Conservation (phyloP, 2,113 vertebrate genomes). For the Melanostigma gelatinosum region DNA sequence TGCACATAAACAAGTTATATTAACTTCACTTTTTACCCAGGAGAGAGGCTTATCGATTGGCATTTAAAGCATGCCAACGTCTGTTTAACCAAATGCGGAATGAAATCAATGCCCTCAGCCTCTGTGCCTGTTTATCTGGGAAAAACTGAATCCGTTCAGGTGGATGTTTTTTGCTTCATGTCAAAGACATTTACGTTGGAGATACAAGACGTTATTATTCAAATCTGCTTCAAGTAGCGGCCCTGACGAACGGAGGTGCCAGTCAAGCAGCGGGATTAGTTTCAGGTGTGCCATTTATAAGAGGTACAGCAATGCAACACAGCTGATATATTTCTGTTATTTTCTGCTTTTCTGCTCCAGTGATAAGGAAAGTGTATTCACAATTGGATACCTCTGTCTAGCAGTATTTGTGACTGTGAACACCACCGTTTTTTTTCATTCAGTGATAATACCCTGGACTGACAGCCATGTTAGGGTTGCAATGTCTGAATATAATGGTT, state of each 20-base stretch:
- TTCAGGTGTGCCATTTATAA: conserved; percentile 54
- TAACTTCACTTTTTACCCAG: conserved; percentile 35
- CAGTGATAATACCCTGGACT: conserved; percentile 39
- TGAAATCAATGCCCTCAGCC: conserved; percentile 57
- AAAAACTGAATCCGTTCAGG: conserved; percentile 38
- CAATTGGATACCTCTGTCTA: conserved; percentile 42
- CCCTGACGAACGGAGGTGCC: conserved; percentile 57
- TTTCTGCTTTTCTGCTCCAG: conserved; percentile 23
- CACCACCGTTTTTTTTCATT: background rate
- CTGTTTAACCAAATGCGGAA: conserved; percentile 57
- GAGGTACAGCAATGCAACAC: conserved; percentile 18
- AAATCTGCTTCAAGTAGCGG: conserved; percentile 52
- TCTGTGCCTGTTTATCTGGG: conserved; percentile 43
- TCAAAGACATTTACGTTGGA: conserved; percentile 38
- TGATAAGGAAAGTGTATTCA: conserved; percentile 49
- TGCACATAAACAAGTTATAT: conserved; percentile 64
- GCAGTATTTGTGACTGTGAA: conserved; percentile 24
- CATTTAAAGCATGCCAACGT: conserved; percentile 68
- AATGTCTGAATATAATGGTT: conserved; percentile 18
- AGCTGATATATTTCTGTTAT: conserved; percentile 35
- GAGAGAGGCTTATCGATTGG: conserved; percentile 64
- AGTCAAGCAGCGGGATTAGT: conserved; percentile 61
- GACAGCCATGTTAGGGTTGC: conserved; percentile 18
- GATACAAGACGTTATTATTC: conserved; percentile 55
- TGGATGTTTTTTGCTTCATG: conserved; percentile 36